phyloP scores from a whole-genome alignment of 1,140 invertebrate species.

The Sesamia nonagrioides region DNA sequence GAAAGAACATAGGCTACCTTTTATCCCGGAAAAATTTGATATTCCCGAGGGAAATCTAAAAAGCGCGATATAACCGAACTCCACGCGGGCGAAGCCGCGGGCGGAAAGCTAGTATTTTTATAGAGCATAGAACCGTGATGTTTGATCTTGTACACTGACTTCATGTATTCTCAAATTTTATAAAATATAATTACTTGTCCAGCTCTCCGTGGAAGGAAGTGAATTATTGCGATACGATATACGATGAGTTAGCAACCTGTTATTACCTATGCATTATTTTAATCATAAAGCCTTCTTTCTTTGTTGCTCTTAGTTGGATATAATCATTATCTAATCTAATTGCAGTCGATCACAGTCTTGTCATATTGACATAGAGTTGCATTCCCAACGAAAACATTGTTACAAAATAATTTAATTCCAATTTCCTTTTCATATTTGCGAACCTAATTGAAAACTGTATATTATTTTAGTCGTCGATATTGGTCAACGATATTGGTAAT shows the following conservation, averaged over 20 bases:
- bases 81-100: too few species aligned
- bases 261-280: constrained; percentile 10
- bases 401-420: not conserved
- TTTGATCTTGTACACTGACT: not conserved
- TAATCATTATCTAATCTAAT: not conserved
- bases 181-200: constrained; percentile 15
- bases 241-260: constrained; percentile 7
- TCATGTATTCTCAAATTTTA: not conserved
- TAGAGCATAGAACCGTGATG: not conserved
- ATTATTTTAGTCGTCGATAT: constrained; percentile 30
- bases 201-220: constrained; percentile 12
- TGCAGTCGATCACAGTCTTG: not conserved
- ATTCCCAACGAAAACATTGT: not conserved
- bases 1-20: too few species aligned
- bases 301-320: not conserved
- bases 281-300: not conserved
- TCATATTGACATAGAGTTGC: not conserved
- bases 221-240: not conserved
- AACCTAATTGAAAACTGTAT: constrained; percentile 20
- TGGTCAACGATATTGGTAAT: constrained; percentile 35
- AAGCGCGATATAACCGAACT: too few species aligned
- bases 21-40: too few species aligned
- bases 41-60: too few species aligned
- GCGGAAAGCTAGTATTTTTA: too few species aligned
- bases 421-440: not conserved